phyloP scores from a whole-genome alignment of 2,113 vertebrate species.

The Turnix velox region DNA sequence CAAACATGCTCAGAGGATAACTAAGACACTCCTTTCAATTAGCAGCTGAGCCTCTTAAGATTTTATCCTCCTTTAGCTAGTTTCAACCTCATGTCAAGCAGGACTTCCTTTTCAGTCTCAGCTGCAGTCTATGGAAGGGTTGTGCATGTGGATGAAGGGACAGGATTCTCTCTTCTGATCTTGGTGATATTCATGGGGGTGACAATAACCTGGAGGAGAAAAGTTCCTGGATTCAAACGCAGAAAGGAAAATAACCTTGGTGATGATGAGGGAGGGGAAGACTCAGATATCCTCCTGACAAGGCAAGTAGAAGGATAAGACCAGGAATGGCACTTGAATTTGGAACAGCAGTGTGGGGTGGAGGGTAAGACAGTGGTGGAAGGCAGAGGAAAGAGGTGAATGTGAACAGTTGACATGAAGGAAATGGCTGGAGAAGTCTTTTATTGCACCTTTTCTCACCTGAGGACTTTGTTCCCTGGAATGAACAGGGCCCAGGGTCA shows the following conservation, averaged over 20 bases:
- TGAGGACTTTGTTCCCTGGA: background rate
- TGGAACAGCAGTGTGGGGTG: background rate
- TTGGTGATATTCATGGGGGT: background rate
- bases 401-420: background rate
- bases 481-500: background rate
- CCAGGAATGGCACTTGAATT: accelerated
- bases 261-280: background rate
- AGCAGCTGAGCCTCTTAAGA: background rate
- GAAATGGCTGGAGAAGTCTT: background rate
- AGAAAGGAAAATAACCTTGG: background rate
- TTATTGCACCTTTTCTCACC: background rate
- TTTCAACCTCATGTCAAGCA: background rate
- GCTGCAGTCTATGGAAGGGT: background rate
- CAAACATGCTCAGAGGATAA: background rate
- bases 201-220: background rate
- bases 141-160: background rate
- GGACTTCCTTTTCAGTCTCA: background rate
- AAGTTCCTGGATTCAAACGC: background rate
- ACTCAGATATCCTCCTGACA: background rate
- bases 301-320: background rate
- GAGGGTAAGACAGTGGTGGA: background rate
- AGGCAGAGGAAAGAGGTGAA: background rate
- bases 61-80: background rate
- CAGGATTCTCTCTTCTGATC: background rate
- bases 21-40: background rate